A percentile compares a stretch with the other conserved stretches of the same genome.
phyloP scores from a whole-genome alignment of 2,797 vertebrate genomes.

The Parambassis ranga region DNA sequence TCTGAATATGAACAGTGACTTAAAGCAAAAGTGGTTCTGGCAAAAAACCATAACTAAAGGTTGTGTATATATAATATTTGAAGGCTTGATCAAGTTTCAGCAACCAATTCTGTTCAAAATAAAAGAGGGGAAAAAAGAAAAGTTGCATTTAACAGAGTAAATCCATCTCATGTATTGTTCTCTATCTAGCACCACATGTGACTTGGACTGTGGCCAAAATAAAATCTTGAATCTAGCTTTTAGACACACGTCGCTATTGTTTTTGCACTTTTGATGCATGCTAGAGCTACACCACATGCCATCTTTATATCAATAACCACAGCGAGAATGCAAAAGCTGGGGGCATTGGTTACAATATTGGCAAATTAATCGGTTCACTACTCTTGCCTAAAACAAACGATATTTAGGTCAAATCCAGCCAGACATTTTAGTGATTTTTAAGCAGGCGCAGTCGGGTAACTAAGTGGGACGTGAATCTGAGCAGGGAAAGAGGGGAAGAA shows the following conservation, averaged over 20 bases:
- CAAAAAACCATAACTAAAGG: too few species aligned
- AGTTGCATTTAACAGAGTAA: background rate
- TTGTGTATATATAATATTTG: too few species aligned
- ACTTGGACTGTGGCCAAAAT: conserved; percentile 48
- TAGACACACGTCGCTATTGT: background rate
- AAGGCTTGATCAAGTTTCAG: too few species aligned
- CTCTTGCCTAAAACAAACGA: conserved; percentile 60
- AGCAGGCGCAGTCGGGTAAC: background rate
- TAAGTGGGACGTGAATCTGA: background rate
- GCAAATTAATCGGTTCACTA: conserved; percentile 32
- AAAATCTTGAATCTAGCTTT: background rate
- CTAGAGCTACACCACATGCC: background rate
- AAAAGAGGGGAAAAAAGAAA: background rate
- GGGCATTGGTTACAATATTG: background rate
- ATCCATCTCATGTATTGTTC: conserved; percentile 34
- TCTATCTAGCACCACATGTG: conserved; percentile 40
- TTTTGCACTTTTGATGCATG: background rate
- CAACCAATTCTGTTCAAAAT: background rate
- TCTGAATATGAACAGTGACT: too few species aligned
- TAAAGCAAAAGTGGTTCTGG: too few species aligned
- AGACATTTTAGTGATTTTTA: conserved; percentile 10
- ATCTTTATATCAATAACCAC: background rate
- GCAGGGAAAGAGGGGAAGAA: background rate
- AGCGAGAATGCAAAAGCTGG: background rate
- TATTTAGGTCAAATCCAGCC: conserved; percentile 58